Evolutionary conservation across 2,113 vertebrate genomes (phyloP), one percentile per base, ranked within the genome.

Genomic region (Cochlearius cochlearius): DNA sequence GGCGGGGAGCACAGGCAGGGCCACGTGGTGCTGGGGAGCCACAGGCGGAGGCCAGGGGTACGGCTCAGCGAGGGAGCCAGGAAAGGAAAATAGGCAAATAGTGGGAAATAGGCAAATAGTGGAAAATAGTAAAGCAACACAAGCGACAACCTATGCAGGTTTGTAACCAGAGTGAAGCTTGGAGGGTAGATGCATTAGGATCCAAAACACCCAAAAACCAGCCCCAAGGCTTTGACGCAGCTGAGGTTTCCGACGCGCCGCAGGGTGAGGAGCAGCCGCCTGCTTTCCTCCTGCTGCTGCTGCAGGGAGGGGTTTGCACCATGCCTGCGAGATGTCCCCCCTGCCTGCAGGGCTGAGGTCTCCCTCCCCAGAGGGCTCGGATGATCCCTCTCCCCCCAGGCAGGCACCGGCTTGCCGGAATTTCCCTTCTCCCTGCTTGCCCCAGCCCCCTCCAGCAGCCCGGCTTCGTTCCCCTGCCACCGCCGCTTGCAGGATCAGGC

Each of bases 361-460:
- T 59, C 25, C 43, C 34, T 62, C 12, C 56, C 17, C n/a, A 32
- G 27, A 56, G 27, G 21, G 11, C 22, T 36, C 3, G 1, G 34
- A 10, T 0, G 1, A 27, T 11, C 38, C 29, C 32, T 29, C 20
- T 59, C 20, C 11, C 55, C n/a, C 10, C 7, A 4, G 6, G 17
- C 49, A 15, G 29, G 2, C 25, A n/a, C 36, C 36, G 56, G 12
- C 5, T 34, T 25, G 17, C 34, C 5, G 41, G 29, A 45, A 66
- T 56, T 47, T 49, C 18, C 39, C 50, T 38, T 59, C 38, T 25
- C 80, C 69, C 20, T 29, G 23, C 63, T 58, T 27, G 13, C 27
- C 38, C 18, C 17, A 20, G 64, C 9, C 38, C 20, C 25, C 25
- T 36, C 15, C n/a, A 15, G 52, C 36, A 81, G 21, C 11, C 2